Evolutionary conservation across 2,888 invertebrate species (phyloP).

Genomic region (Oscheius sp.): DNA sequence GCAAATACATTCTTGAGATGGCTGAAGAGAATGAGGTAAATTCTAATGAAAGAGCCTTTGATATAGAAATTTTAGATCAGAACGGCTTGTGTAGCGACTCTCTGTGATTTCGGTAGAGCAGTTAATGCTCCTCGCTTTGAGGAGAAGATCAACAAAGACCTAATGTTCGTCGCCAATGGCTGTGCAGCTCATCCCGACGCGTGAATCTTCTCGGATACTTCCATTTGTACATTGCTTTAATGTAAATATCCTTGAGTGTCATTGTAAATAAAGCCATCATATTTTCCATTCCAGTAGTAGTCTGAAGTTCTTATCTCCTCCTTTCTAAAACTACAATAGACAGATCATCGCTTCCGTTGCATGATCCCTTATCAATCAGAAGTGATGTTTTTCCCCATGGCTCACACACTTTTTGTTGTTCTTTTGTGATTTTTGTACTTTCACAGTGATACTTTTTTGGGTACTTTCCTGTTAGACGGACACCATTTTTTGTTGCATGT

Average conservation of each 20-base stretch:
- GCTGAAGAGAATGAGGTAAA: neutral
- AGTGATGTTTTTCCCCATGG: too few relatives aligned
- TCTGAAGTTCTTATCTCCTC: neutral
- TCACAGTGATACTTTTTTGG: too few relatives aligned
- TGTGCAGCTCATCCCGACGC: slow-evolving; percentile 17
- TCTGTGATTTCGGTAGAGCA: neutral
- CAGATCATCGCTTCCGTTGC: too few relatives aligned
- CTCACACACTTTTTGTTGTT: too few relatives aligned
- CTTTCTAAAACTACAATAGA: too few relatives aligned
- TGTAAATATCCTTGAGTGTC: neutral
- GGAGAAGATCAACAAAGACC: slow-evolving; percentile 6
- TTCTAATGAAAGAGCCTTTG: neutral
- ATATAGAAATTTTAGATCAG: neutral
- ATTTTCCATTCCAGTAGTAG: neutral
- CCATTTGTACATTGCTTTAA: neutral
- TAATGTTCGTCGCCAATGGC: slow-evolving; percentile 10
- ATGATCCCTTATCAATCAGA: too few relatives aligned
- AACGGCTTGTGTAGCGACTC: neutral
- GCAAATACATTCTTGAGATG: slow-evolving; percentile 8
- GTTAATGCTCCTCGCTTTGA: neutral
- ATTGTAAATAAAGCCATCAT: neutral
- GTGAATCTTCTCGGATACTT: neutral
- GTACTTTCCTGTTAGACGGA: too few relatives aligned
- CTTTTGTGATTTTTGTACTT: too few relatives aligned
- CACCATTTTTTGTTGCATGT: too few relatives aligned